These are phyloP conservation scores for Megaceryle maxima DNA, from an alignment of 2,113 vertebrate genomes.

Conservation along the genomic window DNA sequence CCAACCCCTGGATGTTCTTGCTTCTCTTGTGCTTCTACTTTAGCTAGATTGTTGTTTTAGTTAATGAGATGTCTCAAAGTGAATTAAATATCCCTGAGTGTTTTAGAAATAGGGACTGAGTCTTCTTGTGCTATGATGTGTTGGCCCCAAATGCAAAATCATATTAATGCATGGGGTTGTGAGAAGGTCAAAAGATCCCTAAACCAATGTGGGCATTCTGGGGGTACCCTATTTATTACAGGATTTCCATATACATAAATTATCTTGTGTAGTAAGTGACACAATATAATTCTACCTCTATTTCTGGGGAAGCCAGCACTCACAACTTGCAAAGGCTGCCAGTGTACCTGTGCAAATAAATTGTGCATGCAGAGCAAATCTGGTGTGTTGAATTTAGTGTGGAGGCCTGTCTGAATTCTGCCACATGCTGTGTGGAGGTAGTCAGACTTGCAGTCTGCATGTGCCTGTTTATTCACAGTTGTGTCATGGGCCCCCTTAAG, in stretches of 20 bases:
- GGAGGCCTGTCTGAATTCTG: not conserved
- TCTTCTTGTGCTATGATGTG: not conserved
- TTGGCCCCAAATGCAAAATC: not conserved
- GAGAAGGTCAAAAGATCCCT: not conserved
- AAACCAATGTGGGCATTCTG: not conserved
- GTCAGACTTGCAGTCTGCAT: not conserved
- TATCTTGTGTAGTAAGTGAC: not conserved
- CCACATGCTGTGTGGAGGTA: not conserved
- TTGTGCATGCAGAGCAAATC: not conserved
- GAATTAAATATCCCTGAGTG: not conserved
- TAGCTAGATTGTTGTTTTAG: slow-evolving; percentile 6
- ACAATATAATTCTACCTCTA: rapidly evolving
- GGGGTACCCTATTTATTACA: not conserved
- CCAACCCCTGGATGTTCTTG: not conserved
- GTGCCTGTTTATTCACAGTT: not conserved
- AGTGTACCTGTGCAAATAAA: not conserved
- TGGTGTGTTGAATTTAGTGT: not conserved
- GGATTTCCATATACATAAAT: not conserved
- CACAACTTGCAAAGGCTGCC: not conserved
- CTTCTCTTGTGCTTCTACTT: slow-evolving; percentile 24
- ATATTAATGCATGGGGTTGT: not conserved
- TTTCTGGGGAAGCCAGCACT: not conserved
- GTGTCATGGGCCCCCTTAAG: not conserved
- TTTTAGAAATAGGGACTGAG: not conserved
- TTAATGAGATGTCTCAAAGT: not conserved